These are phyloP conservation scores for mouse (Mus musculus) DNA, from an alignment of 2,113 vertebrate species.

Conservation along the genomic window DNA sequence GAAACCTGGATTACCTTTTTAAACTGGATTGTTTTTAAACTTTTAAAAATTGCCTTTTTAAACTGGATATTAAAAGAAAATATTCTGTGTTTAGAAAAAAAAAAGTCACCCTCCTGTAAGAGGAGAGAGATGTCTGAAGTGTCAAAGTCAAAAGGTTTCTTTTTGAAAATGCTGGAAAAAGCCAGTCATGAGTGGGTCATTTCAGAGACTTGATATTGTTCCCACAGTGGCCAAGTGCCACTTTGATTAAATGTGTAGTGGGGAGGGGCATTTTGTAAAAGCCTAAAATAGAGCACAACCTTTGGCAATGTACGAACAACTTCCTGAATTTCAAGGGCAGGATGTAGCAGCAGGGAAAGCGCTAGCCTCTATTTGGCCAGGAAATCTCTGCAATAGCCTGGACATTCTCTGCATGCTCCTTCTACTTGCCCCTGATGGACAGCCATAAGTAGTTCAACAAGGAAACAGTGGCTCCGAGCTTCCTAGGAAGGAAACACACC, in stretches of 20 bases:
- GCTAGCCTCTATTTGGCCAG: conserved; percentile 74
- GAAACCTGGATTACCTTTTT: conserved; percentile 46
- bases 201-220: conserved; percentile 77
- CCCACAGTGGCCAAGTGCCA: conserved; percentile 76
- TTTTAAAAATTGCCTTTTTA: not conserved
- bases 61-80: conserved; percentile 56
- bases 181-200: conserved; percentile 63
- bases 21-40: not conserved
- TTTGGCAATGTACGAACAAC: conserved; percentile 74
- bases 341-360: conserved; percentile 73
- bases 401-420: conserved; percentile 70
- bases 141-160: conserved; percentile 65
- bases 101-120: conserved; percentile 41
- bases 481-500: conserved; percentile 85
- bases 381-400: conserved; percentile 70
- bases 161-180: conserved; percentile 77
- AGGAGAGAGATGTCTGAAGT: conserved; percentile 67
- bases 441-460: not conserved
- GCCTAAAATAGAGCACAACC: conserved; percentile 80
- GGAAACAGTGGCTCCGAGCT: not conserved
- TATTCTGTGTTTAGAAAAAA: not conserved
- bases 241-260: conserved; percentile 75
- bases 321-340: conserved; percentile 83
- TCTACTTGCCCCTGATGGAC: conserved; percentile 67
- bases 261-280: conserved; percentile 61